These are phyloP conservation scores for Ooceraea biroi DNA, from an alignment of 1,140 invertebrate genomes.

Conservation along the genomic window DNA sequence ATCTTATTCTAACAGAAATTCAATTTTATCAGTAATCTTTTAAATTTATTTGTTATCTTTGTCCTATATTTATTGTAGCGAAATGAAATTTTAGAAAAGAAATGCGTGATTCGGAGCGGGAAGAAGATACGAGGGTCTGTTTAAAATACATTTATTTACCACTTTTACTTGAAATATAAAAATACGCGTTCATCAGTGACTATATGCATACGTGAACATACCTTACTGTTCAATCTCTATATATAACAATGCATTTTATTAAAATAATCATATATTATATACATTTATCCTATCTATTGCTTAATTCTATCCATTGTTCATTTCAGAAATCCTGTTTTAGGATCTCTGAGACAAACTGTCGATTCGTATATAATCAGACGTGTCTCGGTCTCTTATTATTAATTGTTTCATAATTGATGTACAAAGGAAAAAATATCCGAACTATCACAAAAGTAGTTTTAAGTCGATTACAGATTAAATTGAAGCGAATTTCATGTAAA, in stretches of 20 bases:
- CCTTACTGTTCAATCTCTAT: conserved; percentile 75
- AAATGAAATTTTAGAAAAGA: conserved; percentile 16
- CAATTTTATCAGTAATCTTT: conserved; percentile 40
- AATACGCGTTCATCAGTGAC: conserved; percentile 81
- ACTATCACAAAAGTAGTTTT: conserved; percentile 41
- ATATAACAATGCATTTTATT: conserved; percentile 81
- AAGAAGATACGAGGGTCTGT: conserved; percentile 55
- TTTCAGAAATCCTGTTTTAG: conserved; percentile 77
- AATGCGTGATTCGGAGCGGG: background rate
- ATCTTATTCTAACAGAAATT: conserved; percentile 17
- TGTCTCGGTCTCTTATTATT: conserved; percentile 74
- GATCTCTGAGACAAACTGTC: conserved; percentile 80
- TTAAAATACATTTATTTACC: conserved; percentile 80
- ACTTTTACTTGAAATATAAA: conserved; percentile 81
- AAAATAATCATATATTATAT: conserved; percentile 82
- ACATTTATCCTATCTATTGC: conserved; percentile 80
- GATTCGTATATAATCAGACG: conserved; percentile 72
- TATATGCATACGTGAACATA: conserved; percentile 81
- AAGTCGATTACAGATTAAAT: background rate
- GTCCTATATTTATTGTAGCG: conserved; percentile 47
- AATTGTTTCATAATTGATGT: conserved; percentile 45
- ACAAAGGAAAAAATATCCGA: conserved; percentile 3
- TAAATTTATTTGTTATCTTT: too few relatives aligned
- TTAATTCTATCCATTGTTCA: conserved; percentile 72
- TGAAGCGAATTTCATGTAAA: conserved; percentile 25